phyloP scores from a whole-genome alignment of 1,140 invertebrate genomes.

The Metopolophium dirhodum region DNA sequence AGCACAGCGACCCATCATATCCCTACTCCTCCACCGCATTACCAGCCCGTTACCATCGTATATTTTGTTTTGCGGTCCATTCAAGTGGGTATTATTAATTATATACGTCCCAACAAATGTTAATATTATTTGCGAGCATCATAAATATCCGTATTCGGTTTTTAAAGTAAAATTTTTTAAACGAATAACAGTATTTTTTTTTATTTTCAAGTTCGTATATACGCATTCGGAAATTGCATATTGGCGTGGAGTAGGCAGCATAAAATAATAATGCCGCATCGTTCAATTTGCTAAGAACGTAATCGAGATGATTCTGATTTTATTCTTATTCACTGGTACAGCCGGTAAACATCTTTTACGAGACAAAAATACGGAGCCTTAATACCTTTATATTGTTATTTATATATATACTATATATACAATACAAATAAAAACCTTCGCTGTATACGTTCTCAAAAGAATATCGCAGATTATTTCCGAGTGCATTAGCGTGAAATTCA shows the following conservation, averaged over 20 bases:
- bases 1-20: background rate
- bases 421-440: constrained; percentile 2
- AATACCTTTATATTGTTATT: constrained; percentile 2
- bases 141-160: background rate
- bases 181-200: background rate
- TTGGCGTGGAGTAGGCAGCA: background rate
- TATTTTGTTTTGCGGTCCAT: background rate
- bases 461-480: constrained; percentile 33
- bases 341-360: background rate
- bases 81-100: background rate
- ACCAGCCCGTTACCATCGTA: background rate
- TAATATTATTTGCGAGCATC: background rate
- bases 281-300: background rate
- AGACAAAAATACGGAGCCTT: background rate
- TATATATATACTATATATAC: background rate
- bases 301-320: background rate
- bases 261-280: background rate
- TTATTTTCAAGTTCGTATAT: background rate
- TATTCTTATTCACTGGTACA: constrained; percentile 2
- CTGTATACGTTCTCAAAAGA: background rate
- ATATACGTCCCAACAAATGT: background rate
- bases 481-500: background rate
- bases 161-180: too few relatives aligned
- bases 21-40: background rate
- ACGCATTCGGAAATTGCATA: background rate